Conservation (phyloP, 2,113 vertebrate species). For the Laterallus jamaicensis region DNA sequence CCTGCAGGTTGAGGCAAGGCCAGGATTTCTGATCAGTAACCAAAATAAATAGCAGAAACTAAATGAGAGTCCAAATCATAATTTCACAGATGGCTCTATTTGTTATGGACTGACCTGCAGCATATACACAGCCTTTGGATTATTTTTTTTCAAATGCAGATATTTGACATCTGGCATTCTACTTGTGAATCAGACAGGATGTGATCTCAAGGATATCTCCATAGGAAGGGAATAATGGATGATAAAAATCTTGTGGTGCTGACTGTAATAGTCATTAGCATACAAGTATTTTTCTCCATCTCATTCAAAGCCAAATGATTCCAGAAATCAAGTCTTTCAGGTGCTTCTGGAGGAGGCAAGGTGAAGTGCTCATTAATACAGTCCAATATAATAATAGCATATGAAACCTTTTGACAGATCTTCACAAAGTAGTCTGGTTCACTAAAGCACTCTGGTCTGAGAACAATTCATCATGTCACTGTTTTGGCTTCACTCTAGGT, state of each 20-base stretch:
- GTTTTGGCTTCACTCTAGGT: not conserved
- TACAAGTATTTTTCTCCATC: not conserved
- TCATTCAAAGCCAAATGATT: not conserved
- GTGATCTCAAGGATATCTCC: not conserved
- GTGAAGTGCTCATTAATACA: not conserved
- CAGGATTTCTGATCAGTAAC: not conserved
- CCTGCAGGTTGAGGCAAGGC: not conserved
- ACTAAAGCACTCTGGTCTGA: not conserved
- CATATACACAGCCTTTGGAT: not conserved
- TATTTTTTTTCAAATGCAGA: not conserved
- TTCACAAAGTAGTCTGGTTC: not conserved
- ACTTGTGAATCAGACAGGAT: not conserved
- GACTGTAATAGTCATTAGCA: not conserved
- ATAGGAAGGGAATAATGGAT: not conserved
- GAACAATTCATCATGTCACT: not conserved
- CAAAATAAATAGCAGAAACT: not conserved
- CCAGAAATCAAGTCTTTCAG: not conserved
- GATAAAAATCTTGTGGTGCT: not conserved
- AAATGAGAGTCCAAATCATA: not conserved
- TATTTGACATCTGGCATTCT: not conserved
- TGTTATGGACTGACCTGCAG: not conserved
- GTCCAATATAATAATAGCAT: not conserved
- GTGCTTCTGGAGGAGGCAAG: not conserved
- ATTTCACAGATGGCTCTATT: not conserved
- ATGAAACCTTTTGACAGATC: not conserved